phyloP scores from a whole-genome alignment of 2,113 vertebrate genomes.

The Gulo gulo region DNA sequence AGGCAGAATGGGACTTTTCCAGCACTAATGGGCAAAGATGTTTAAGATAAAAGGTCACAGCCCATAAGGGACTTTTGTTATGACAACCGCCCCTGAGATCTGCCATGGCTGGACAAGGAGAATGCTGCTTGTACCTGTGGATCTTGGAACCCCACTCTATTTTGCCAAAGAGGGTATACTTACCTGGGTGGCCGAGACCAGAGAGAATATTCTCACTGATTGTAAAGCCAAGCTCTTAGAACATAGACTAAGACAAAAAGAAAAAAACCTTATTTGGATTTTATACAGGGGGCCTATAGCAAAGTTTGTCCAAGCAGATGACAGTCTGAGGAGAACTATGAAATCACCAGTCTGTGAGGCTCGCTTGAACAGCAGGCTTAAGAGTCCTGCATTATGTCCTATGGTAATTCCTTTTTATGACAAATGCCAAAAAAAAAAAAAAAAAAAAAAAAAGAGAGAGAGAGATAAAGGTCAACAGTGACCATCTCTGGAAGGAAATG shows the following conservation, averaged over 20 bases:
- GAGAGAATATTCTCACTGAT: not conserved
- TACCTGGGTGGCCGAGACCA: not conserved
- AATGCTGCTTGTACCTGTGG: not conserved
- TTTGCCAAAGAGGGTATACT: not conserved
- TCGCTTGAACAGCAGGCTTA: not conserved
- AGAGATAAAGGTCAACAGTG: not conserved
- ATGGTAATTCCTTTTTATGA: not conserved
- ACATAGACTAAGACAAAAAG: not conserved
- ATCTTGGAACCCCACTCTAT: not conserved
- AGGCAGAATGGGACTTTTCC: not conserved
- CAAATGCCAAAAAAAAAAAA: not conserved
- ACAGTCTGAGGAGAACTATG: not conserved
- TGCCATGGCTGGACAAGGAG: not conserved
- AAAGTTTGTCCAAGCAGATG: not conserved
- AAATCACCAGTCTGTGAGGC: not conserved
- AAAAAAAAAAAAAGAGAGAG: too few relatives aligned
- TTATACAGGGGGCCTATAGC: not conserved
- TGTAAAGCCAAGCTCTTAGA: not conserved
- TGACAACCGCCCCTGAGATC: not conserved
- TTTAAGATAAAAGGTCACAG: not conserved
- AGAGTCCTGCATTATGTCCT: not conserved
- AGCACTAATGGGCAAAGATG: not conserved
- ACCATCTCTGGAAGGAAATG: not conserved
- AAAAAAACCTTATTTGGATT: not conserved
- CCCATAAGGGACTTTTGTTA: not conserved